A percentile compares a stretch with the other conserved stretches of the same genome.
phyloP scores from a whole-genome alignment of 2,113 vertebrate species.

The Madoqua kirkii region DNA sequence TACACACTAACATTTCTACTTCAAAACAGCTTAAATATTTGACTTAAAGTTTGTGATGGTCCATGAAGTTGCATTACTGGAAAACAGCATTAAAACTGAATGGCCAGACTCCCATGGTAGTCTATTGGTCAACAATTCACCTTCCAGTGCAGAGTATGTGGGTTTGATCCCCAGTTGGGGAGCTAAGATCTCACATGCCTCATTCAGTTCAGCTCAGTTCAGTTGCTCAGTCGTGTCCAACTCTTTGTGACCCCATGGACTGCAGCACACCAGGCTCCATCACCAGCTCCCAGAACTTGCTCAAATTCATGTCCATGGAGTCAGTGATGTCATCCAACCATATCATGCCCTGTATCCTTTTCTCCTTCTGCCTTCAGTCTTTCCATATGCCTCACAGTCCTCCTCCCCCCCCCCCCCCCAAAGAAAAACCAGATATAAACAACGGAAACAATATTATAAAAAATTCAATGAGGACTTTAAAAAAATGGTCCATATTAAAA shows the following conservation, averaged over 20 bases:
- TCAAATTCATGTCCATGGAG: background rate
- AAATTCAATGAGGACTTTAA: background rate
- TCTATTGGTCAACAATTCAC: background rate
- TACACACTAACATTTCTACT: background rate
- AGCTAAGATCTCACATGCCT: background rate
- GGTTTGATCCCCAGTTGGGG: background rate
- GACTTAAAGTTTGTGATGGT: background rate
- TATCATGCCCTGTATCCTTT: background rate
- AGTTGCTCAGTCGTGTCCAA: background rate
- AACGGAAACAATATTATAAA: background rate
- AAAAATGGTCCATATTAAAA: background rate
- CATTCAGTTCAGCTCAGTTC: background rate
- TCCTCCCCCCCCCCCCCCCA: fast-evolving
- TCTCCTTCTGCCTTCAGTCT: background rate
- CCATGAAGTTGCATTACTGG: background rate
- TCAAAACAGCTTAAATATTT: background rate
- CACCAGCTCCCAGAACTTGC: background rate
- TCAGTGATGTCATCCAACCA: background rate
- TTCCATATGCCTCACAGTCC: background rate
- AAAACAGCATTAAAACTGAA: background rate
- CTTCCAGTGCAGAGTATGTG: background rate
- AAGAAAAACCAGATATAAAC: background rate
- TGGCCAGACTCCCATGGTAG: background rate
- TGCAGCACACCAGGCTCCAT: background rate
- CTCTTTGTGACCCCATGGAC: background rate